Base-by-base conservation (phyloP, 2,797 vertebrate genomes). In the Loris lydekkerianus region DNA sequence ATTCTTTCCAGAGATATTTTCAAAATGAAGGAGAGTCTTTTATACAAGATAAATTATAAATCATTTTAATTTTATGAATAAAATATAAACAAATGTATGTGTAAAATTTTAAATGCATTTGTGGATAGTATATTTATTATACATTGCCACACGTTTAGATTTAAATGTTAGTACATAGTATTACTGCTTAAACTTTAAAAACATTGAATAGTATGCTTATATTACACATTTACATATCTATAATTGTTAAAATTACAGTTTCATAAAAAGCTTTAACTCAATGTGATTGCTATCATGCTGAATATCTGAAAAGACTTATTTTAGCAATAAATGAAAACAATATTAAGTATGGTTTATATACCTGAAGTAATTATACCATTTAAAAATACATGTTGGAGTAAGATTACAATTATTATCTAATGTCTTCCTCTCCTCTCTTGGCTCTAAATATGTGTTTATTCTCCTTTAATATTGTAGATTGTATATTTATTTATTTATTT, bases 231-330 rank as follows among this genome's bases (percentile, higher is more conserved):
- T 56, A 81, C 5, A 61, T 53, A 15, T n/a, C 2, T 89, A 18
- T n/a, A 56, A 27, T 60, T 86, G 2, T n/a, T 49, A 82, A 96
- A 78, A 40, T 78, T 63, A 27, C 3, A 0, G 10, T 53, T n/a
- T 94, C 23, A 80, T 5, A 34, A 80, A 95, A 77, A 69, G 9
- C 3, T 91, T 94, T 70, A 77, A 27, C 82, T 63, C 11, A 81
- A 5, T 25, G 0, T 58, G 67, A 76, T 5, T n/a, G 46, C 2
- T 3, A 67, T 34, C 1, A 78, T n/a, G n/a, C 15, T 63, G 31
- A 63, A 78, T 13, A 91, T 72, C 86, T 90, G 9, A 34, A 72
- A 81, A 27, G 1, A 63, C 25, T 58, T 80, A 65, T 58, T 63
- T 85, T 25, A 40, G 4, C 2, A 49, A 89, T 93, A 65, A 63